These are phyloP conservation scores for Eulemur coronatus DNA, from an alignment of 2,797 vertebrate species.

Conservation along the genomic window DNA sequence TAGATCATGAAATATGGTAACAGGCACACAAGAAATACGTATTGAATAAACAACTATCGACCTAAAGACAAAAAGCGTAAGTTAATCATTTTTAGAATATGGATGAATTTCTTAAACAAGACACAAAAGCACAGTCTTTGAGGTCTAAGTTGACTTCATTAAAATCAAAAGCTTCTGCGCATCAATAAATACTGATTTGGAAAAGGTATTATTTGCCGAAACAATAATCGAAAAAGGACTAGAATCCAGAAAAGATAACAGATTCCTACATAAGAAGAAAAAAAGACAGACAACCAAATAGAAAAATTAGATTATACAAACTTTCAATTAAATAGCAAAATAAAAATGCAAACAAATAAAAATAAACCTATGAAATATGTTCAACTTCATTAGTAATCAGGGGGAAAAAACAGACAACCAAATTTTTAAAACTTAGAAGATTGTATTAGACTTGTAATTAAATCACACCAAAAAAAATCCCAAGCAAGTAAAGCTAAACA, in stretches of 20 bases:
- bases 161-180: not conserved
- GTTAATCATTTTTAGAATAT: not conserved
- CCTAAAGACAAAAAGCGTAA: not conserved
- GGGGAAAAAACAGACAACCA: not conserved
- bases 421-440: not conserved
- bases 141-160: not conserved
- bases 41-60: not conserved
- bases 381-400: not conserved
- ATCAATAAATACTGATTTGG: not conserved
- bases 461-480: not conserved
- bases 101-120: not conserved
- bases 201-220: not conserved
- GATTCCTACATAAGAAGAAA: not conserved
- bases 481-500: not conserved
- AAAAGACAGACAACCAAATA: not conserved
- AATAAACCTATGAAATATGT: conserved; percentile 1
- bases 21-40: not conserved
- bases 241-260: not conserved
- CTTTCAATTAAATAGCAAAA: not conserved
- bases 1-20: not conserved
- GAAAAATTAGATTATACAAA: not conserved
- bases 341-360: not conserved
- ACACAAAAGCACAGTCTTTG: not conserved
- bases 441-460: not conserved
- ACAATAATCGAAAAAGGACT: conserved; percentile 2